These are phyloP conservation scores for Druon quercuslanigerum DNA, from an alignment of 1,140 invertebrate genomes.

Conservation along the genomic window DNA sequence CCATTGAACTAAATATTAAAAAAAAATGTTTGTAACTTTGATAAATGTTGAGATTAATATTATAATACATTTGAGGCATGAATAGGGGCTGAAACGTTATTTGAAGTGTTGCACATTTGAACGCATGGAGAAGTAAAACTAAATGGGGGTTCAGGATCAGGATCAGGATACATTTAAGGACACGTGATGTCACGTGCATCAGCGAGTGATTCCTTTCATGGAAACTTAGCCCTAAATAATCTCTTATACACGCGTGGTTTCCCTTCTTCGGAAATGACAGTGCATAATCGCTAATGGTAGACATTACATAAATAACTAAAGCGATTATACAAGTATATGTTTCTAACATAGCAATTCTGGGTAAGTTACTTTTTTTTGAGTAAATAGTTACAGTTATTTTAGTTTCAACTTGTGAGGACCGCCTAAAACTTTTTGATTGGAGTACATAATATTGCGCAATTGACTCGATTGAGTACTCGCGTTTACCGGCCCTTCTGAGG, in stretches of 20 bases:
- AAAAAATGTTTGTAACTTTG: too few relatives aligned
- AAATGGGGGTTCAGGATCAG: constrained; percentile 62
- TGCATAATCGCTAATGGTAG: not conserved
- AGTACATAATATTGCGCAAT: too few relatives aligned
- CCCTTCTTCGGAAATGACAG: not conserved
- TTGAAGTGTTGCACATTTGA: constrained; percentile 71
- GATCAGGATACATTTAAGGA: constrained; percentile 62
- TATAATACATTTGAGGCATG: not conserved
- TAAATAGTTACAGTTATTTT: too few relatives aligned
- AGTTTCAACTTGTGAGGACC: too few relatives aligned
- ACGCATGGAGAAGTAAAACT: constrained; percentile 62
- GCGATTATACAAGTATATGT: not conserved
- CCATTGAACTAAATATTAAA: too few relatives aligned
- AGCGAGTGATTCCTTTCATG: constrained; percentile 25
- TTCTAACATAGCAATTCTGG: too few relatives aligned
- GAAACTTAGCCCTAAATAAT: constrained; percentile 28
- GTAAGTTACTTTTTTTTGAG: too few relatives aligned
- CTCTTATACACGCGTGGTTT: constrained; percentile 16
- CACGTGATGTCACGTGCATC: constrained; percentile 72
- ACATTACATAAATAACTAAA: not conserved
- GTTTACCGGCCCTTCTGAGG: too few relatives aligned
- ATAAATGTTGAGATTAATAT: too few relatives aligned
- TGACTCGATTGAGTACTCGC: too few relatives aligned
- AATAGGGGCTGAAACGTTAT: constrained; percentile 51
- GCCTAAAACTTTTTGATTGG: too few relatives aligned